A percentile compares a stretch with the other conserved stretches of the same genome.
Evolutionary conservation across 2,113 vertebrate species (phyloP).

Genomic region (Holacanthus passer): DNA sequence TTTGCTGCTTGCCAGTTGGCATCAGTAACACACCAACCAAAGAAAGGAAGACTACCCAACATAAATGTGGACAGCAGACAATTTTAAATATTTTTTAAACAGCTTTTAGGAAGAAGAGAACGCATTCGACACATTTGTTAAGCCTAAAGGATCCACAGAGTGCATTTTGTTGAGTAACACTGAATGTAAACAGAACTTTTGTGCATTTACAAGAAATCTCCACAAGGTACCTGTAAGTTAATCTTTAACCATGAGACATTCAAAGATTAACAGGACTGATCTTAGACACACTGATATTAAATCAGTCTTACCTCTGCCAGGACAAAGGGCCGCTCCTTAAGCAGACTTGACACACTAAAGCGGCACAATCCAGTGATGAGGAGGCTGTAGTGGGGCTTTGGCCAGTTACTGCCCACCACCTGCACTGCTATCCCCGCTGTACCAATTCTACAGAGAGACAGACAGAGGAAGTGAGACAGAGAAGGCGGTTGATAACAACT

Average conservation of each 20-base stretch:
- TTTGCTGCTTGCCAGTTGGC: too few species aligned
- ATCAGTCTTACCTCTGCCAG: constrained; percentile 89
- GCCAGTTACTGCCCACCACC: constrained; percentile 99
- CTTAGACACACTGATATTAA: not conserved
- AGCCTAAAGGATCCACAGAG: not conserved
- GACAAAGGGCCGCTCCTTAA: constrained; percentile 92
- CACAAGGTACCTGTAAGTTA: not conserved
- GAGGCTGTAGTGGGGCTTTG: constrained; percentile 95
- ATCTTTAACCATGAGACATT: not conserved
- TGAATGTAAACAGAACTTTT: not conserved
- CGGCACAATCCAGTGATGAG: constrained; percentile 95
- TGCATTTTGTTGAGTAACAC: not conserved
- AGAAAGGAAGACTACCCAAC: too few species aligned
- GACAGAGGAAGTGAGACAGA: not conserved
- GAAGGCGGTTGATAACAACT: not conserved
- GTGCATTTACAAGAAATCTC: not conserved
- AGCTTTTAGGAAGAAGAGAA: not conserved
- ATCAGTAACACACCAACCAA: too few species aligned
- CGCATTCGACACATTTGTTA: not conserved
- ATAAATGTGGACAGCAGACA: too few species aligned
- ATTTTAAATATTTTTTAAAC: too few species aligned
- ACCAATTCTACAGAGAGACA: constrained; percentile 86
- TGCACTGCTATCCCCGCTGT: constrained; percentile 94
- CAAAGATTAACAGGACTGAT: not conserved
- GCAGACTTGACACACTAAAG: constrained; percentile 89